Conservation (phyloP, 2,888 invertebrate species). For the Amphipyra tragopoginis region DNA sequence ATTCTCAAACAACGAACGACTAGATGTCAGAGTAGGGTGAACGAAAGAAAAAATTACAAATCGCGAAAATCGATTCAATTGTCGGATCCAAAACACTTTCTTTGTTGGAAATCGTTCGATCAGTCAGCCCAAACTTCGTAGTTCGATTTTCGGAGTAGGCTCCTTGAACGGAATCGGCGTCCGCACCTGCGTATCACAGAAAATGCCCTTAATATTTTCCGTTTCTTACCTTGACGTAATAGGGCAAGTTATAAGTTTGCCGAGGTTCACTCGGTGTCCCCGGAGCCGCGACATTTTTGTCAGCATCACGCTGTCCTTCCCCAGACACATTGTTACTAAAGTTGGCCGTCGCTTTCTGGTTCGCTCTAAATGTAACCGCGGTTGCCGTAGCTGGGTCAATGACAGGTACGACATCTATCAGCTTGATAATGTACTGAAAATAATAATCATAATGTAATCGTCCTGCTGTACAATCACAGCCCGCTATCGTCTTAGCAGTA, state of each 20-base stretch:
- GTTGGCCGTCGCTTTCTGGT: constrained; percentile 1
- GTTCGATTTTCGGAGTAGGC: no score
- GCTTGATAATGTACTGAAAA: constrained; percentile 58
- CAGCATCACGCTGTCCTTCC: background rate
- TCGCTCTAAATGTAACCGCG: constrained; percentile 28
- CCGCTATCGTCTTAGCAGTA: no score
- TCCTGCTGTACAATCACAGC: no score
- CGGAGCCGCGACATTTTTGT: background rate
- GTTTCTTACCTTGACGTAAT: constrained; percentile 68
- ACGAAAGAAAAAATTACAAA: no score
- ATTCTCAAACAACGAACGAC: no score
- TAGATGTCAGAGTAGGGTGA: no score
- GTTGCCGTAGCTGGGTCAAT: constrained; percentile 41
- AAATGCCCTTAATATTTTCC: background rate
- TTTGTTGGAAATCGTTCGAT: no score
- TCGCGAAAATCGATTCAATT: no score
- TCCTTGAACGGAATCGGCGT: no score
- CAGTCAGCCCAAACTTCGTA: no score
- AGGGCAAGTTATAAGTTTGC: constrained; percentile 48
- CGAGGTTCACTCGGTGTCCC: constrained; percentile 5
- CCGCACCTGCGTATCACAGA: no score
- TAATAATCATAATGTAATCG: background rate
- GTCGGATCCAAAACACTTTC: no score
- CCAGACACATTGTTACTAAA: background rate
- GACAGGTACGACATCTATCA: constrained; percentile 46